Evolutionary conservation across 2,797 vertebrate genomes (phyloP).

Genomic region (Zalophus californianus): DNA sequence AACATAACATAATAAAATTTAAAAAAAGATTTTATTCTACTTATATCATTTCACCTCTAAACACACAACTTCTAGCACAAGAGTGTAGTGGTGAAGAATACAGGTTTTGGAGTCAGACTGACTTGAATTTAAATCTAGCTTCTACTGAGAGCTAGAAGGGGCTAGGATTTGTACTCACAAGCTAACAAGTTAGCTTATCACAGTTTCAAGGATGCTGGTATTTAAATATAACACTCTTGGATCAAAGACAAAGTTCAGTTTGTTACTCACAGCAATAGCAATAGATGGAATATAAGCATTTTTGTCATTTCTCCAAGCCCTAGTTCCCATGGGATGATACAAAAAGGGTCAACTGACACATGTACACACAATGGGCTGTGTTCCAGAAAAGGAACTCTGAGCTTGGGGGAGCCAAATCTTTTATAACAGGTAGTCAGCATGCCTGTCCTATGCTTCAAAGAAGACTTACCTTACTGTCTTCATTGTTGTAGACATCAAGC

Average conservation of each 20-base stretch:
- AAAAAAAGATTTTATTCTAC: not conserved
- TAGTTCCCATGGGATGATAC: not conserved
- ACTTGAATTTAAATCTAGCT: constrained; percentile 2
- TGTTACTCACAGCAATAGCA: not conserved
- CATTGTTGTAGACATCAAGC: not conserved
- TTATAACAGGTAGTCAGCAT: not conserved
- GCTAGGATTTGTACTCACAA: not conserved
- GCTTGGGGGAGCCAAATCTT: not conserved
- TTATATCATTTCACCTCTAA: not conserved
- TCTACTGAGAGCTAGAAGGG: not conserved
- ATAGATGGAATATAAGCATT: not conserved
- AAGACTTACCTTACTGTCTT: not conserved
- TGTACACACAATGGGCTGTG: not conserved
- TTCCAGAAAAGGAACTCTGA: not conserved
- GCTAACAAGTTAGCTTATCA: not conserved
- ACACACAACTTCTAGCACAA: not conserved
- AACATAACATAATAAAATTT: too few species aligned
- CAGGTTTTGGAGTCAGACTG: not conserved
- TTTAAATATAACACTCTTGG: not conserved
- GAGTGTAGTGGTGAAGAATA: not conserved
- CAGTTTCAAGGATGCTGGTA: not conserved
- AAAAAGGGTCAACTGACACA: not conserved
- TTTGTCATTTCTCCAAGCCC: not conserved
- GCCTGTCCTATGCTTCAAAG: not conserved
- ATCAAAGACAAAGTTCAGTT: not conserved